phyloP scores from a whole-genome alignment of 2,888 invertebrate genomes.

The Pyralis farinalis region DNA sequence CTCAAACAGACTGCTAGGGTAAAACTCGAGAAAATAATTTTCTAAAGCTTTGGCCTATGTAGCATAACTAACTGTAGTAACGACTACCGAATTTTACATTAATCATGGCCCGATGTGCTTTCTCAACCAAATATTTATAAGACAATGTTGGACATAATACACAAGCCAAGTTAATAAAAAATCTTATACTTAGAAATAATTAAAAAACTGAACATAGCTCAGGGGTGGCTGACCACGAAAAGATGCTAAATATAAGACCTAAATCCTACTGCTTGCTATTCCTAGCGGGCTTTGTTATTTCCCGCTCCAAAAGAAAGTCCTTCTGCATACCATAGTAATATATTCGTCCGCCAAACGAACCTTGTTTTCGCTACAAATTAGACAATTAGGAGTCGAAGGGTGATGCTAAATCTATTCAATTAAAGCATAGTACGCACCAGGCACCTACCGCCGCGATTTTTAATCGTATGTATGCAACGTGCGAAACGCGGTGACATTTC shows the following conservation, averaged over 20 bases:
- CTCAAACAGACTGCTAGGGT: too few relatives aligned
- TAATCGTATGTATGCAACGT: slow-evolving; percentile 77
- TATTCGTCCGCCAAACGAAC: slow-evolving; percentile 62
- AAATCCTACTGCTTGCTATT: slow-evolving; percentile 62
- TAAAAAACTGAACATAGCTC: too few relatives aligned
- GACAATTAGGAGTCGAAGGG: slow-evolving; percentile 74
- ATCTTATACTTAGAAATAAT: too few relatives aligned
- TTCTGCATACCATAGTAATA: slow-evolving; percentile 68
- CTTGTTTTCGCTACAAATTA: slow-evolving; percentile 78
- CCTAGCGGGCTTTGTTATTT: slow-evolving; percentile 53
- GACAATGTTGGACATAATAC: too few relatives aligned
- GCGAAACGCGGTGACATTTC: slow-evolving; percentile 68
- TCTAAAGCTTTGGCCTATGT: too few relatives aligned
- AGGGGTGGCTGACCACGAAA: slow-evolving; percentile 24
- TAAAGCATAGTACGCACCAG: slow-evolving; percentile 69
- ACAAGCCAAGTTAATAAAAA: too few relatives aligned
- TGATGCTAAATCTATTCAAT: slow-evolving; percentile 74
- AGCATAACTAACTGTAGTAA: too few relatives aligned
- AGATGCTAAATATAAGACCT: slow-evolving; percentile 27
- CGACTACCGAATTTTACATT: too few relatives aligned
- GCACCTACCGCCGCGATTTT: slow-evolving; percentile 78
- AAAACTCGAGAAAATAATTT: too few relatives aligned
- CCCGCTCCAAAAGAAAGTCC: slow-evolving; percentile 77
- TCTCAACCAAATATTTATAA: too few relatives aligned
- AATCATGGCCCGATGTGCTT: too few relatives aligned